Base-by-base conservation (phyloP, 2,797 vertebrate species). In the Cynopterus sphinx region DNA sequence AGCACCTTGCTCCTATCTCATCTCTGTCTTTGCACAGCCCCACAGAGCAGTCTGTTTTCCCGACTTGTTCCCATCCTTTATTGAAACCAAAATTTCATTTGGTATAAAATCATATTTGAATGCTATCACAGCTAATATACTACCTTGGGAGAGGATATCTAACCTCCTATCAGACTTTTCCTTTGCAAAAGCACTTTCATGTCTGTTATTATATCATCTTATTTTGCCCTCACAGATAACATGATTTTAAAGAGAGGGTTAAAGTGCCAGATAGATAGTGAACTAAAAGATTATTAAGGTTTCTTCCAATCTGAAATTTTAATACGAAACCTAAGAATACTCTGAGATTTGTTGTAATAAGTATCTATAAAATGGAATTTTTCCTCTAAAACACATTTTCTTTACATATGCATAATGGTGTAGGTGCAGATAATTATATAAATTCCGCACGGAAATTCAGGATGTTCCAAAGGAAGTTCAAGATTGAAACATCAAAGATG, bases 71-170 rank as follows among this genome's bases (percentile, higher is more conserved):
- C 22, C 67, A 77, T 4, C 22, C 57, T 59, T 83, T 70, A 49
- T 55, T 87, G 90, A 92, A 87, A 51, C 13, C 46, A 74, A 93
- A 90, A 65, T 71, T 70, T 89, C 19, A 67, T 75, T 94, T 91
- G 22, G 19, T 68, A 55, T 63, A 6, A 91, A 88, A 68, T 59
- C 19, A 71, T 71, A 84, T 95, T 61, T 91, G 74, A 93, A 91
- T 78, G 41, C 49, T 88, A 70, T 89, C 31, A 39, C 55, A 67
- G 28, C 59, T 67, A 73, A 92, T 71, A 21, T 65, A n/a, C 77
- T 90, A n/a, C 9, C 22, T 93, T 65, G 46, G 46, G 33, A 68
- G 33, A 89, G 63, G 65, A 43, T 73, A 78, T 11, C n/a, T 70
- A 89, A 63, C n/a, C 51, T n/a, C 26, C n/a, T 79, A 55, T 15